Evolutionary conservation across 1,140 invertebrate genomes (phyloP).

Genomic region (Drosophila watanabei): DNA sequence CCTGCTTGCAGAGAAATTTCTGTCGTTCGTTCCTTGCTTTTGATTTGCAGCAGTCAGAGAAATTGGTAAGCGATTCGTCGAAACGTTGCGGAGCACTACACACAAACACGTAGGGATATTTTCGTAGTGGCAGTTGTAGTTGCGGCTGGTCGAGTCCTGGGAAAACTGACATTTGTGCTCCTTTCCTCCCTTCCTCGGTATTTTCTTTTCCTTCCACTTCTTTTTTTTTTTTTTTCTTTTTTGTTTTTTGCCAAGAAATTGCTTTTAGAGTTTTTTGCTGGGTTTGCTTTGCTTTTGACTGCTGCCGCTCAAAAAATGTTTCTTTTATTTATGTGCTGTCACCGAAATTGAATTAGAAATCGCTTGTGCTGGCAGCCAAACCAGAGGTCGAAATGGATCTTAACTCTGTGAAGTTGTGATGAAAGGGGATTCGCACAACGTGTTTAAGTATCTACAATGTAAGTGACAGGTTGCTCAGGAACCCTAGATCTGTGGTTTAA

Average conservation of each 20-base stretch:
- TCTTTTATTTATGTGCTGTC: conserved; percentile 82
- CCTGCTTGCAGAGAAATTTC: conserved; percentile 26
- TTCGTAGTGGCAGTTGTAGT: conserved; percentile 42
- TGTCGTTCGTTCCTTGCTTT: conserved; percentile 56
- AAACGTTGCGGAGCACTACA: conserved; percentile 38
- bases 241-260: conserved; percentile 68
- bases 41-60: conserved; percentile 82
- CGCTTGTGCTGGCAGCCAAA: conserved; percentile 53
- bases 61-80: conserved; percentile 83
- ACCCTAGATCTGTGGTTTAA: background rate
- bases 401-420: conserved; percentile 10
- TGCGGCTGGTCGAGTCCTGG: conserved; percentile 59
- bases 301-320: conserved; percentile 72
- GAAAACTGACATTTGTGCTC: conserved; percentile 81
- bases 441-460: conserved; percentile 5
- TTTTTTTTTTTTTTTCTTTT: background rate
- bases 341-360: conserved; percentile 82
- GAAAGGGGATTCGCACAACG: background rate
- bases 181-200: conserved; percentile 23
- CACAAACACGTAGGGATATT: conserved; percentile 25
- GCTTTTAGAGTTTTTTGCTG: conserved; percentile 74
- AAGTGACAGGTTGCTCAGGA: background rate
- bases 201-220: conserved; percentile 4
- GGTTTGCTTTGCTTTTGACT: conserved; percentile 59
- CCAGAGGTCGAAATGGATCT: conserved; percentile 23